These are phyloP conservation scores for Phoxinus phoxinus DNA, from an alignment of 2,113 vertebrate genomes.

Conservation along the genomic window DNA sequence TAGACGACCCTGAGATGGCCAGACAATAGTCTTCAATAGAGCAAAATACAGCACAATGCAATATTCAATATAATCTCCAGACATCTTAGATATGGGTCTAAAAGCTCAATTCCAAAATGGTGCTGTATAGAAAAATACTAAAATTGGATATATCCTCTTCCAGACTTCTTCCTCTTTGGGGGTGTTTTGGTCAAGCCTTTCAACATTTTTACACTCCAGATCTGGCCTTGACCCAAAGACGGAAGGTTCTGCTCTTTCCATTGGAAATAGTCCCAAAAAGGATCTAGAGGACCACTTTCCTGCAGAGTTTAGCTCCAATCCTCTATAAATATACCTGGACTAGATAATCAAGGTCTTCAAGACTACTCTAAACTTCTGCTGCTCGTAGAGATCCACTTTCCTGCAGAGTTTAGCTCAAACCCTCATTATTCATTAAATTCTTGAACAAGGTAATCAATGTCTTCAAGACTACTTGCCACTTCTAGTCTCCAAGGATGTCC, in stretches of 20 bases:
- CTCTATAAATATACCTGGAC: not conserved
- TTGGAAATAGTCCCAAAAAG: not conserved
- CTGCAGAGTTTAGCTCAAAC: not conserved
- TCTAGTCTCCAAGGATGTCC: not conserved
- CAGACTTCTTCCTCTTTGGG: not conserved
- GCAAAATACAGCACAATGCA: slow-evolving; percentile 13
- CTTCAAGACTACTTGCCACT: not conserved
- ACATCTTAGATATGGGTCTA: slow-evolving; percentile 31
- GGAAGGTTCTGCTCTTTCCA: not conserved
- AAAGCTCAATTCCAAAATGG: not conserved
- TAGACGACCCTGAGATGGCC: slow-evolving; percentile 45
- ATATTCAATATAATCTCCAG: slow-evolving; percentile 27
- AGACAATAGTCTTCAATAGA: slow-evolving; percentile 19
- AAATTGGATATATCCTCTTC: not conserved
- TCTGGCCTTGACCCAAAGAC: not conserved
- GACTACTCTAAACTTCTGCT: not conserved
- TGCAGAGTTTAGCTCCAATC: not conserved
- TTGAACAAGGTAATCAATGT: not conserved
- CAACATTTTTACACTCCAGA: not conserved
- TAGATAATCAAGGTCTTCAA: not conserved
- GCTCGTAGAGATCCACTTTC: not conserved
- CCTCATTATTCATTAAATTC: not conserved
- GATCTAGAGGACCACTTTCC: not conserved
- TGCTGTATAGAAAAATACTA: not conserved
- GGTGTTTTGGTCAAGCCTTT: not conserved